These are phyloP conservation scores for Hirtodrosophila confusa DNA, from an alignment of 2,888 invertebrate genomes.

Conservation along the genomic window DNA sequence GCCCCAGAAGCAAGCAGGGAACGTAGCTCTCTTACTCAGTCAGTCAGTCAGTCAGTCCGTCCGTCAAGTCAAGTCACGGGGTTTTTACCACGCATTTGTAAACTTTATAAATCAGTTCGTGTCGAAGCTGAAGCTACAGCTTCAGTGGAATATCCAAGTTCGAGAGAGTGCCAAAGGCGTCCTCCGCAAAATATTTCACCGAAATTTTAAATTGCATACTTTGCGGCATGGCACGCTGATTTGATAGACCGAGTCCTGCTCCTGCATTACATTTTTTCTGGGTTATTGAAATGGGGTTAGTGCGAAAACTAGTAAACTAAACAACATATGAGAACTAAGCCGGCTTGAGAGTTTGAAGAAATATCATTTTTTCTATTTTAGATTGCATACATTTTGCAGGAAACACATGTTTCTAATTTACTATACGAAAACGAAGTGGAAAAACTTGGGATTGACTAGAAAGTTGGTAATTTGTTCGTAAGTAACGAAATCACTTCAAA, in stretches of 20 bases:
- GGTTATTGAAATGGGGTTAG: slow-evolving; percentile 24
- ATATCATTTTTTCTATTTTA: neutral
- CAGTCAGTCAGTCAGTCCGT: slow-evolving; percentile 33
- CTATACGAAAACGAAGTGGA: too few species aligned
- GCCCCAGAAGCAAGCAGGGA: slow-evolving; percentile 40
- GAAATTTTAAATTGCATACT: slow-evolving; percentile 73
- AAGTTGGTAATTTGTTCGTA: too few species aligned
- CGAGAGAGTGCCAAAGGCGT: slow-evolving; percentile 31
- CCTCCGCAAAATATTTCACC: slow-evolving; percentile 47
- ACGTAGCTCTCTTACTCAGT: slow-evolving; percentile 18
- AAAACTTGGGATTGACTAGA: too few species aligned
- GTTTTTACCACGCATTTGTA: slow-evolving; percentile 79
- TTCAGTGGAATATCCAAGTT: slow-evolving; percentile 25
- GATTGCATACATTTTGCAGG: neutral
- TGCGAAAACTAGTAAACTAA: slow-evolving; percentile 1
- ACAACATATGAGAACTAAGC: slow-evolving; percentile 22
- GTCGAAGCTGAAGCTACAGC: slow-evolving; percentile 58
- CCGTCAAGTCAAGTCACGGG: slow-evolving; percentile 72
- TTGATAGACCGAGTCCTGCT: slow-evolving; percentile 53
- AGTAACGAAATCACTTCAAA: too few species aligned
- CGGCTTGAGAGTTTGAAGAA: neutral
- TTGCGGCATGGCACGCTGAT: slow-evolving; percentile 69
- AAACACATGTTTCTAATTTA: neutral
- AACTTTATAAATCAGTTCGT: slow-evolving; percentile 79
- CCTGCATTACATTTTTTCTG: slow-evolving; percentile 38